phyloP scores from a whole-genome alignment of 2,888 invertebrate species.

The Melitaea athalia region DNA sequence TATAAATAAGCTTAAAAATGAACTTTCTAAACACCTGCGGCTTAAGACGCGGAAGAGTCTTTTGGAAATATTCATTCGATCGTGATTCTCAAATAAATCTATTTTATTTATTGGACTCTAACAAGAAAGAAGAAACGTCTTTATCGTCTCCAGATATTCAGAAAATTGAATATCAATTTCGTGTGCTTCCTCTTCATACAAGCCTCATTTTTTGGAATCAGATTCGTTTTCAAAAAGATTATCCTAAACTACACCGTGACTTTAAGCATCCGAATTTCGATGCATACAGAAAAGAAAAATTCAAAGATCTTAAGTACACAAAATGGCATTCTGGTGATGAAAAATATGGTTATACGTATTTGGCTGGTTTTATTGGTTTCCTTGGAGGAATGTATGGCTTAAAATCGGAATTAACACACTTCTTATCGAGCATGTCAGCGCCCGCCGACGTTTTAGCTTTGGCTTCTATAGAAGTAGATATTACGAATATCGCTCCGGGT shows the following conservation, averaged over 20 bases:
- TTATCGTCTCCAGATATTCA: slow-evolving; percentile 1
- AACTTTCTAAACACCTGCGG: slow-evolving; percentile 26
- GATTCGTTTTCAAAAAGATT: slow-evolving; percentile 59
- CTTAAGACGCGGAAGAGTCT: slow-evolving; percentile 32
- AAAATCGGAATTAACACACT: slow-evolving; percentile 83
- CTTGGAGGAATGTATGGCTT: slow-evolving; percentile 82
- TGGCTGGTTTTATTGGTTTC: slow-evolving; percentile 78
- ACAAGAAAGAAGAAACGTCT: neutral
- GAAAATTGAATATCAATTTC: slow-evolving; percentile 5
- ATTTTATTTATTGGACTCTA: slow-evolving; percentile 5
- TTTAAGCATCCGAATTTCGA: slow-evolving; percentile 65
- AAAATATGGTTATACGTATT: slow-evolving; percentile 75
- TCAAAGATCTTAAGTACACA: slow-evolving; percentile 59
- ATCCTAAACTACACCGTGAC: slow-evolving; percentile 68
- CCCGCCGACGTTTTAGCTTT: slow-evolving; percentile 89
- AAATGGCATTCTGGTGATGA: slow-evolving; percentile 60
- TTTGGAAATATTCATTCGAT: slow-evolving; percentile 23
- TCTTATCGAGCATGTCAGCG: slow-evolving; percentile 83
- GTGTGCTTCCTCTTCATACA: slow-evolving; percentile 11
- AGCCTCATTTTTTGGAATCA: slow-evolving; percentile 55
- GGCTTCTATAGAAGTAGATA: slow-evolving; percentile 89
- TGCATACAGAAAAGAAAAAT: slow-evolving; percentile 62
- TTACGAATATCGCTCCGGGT: slow-evolving; percentile 86
- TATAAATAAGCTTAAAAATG: slow-evolving; percentile 14
- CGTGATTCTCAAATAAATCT: slow-evolving; percentile 12